Evolutionary conservation across 30 jellyfish, hydroid and myxozoan species (phyloP), one percentile per base, ranked within the genome.

Genomic region (Aurelia aurita complex sp. Pacific): DNA sequence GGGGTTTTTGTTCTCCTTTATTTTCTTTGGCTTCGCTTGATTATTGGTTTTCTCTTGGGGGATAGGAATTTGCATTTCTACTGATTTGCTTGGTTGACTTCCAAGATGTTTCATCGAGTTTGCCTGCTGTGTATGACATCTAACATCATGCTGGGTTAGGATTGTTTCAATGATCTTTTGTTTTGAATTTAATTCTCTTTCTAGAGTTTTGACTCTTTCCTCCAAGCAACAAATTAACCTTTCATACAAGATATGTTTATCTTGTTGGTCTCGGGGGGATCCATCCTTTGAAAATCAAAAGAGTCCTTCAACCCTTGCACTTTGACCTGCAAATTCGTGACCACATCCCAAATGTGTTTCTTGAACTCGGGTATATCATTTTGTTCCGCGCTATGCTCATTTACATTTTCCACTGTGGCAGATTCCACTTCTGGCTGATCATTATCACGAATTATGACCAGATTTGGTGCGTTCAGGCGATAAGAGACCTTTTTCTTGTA

Each of bases 41-140:
- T 35, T 38, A 23, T 69, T 69, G 12, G 59, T 69, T 69, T 69
- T 69, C 79, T 69, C 79, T 69, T 69, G 79, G 59, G 79, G 33
- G 79, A 33, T 17, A 15, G 10, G n/a, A 38, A 38, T 43, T 69
- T 69, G 79, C 54, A 16, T 43, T 69, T 38, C 79, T 23, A 69
- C 42, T 69, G 79, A 69, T 11, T 69, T 38, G n/a, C 62, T 69
- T 69, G 23, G 79, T 43, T 29, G 33, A 17, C 13, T 69, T 69
- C n/a, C 14, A 8, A 23, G 54, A 38, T 69, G 9, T 35, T 69
- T 69, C 33, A 29, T 69, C 14, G 62, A 69, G 15, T 11, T 55
- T 69, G n/a, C 79, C 79, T 69, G 63, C 42, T 69, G 79, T 63
- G 17, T 63, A 63, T 63, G 73, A 63, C 73, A 63, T 23, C 79